Percentiles rank a stretch among this genome's conserved stretches.
These are phyloP conservation scores for Dioctria rufipes DNA, from an alignment of 2,888 invertebrate species.

Conservation along the genomic window DNA sequence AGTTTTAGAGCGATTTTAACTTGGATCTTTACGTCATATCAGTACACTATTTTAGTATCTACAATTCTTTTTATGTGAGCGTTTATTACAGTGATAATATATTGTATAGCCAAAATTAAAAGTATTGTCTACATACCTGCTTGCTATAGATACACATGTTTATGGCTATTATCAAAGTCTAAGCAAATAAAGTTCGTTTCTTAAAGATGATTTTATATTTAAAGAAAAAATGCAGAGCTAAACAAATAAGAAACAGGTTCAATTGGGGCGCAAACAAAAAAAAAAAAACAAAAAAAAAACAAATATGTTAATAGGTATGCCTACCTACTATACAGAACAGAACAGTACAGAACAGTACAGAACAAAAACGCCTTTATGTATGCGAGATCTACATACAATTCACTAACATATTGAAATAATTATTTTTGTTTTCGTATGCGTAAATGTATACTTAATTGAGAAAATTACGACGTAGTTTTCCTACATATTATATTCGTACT, in stretches of 20 bases:
- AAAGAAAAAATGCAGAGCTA: constrained; percentile 13
- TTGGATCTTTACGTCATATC: too few species aligned
- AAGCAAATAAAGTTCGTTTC: background rate
- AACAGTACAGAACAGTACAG: too few species aligned
- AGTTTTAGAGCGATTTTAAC: too few species aligned
- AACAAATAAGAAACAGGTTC: constrained; percentile 32
- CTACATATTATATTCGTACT: background rate
- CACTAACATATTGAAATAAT: background rate
- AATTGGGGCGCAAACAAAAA: constrained; percentile 17
- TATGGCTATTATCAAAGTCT: too few species aligned
- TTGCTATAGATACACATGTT: too few species aligned
- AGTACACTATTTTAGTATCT: too few species aligned
- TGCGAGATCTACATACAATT: background rate
- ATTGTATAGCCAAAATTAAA: too few species aligned
- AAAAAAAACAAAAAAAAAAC: too few species aligned
- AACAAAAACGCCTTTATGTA: background rate
- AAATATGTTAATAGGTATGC: constrained; percentile 6
- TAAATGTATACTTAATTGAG: constrained; percentile 30
- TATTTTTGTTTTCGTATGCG: constrained; percentile 36
- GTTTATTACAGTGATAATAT: too few species aligned
- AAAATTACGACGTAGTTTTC: constrained; percentile 43
- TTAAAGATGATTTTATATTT: background rate
- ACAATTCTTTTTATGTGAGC: too few species aligned
- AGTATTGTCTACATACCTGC: too few species aligned
- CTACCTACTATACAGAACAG: background rate